phyloP scores from a whole-genome alignment of 2,888 invertebrate species.

The Caenorhabditis imperialis region DNA sequence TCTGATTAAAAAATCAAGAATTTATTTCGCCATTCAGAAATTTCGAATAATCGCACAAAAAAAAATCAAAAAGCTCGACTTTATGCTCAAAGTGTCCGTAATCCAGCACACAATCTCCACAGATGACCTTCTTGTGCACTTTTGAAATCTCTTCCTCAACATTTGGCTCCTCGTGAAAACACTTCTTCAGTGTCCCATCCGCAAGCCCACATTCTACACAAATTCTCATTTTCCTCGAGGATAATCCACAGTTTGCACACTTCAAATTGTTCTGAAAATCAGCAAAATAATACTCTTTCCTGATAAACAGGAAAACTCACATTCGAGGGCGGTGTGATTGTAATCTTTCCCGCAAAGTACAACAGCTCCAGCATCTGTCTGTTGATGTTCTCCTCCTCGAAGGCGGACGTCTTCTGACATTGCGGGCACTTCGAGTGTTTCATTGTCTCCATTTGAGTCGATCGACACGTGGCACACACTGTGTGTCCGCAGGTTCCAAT shows the following conservation, averaged over 20 bases:
- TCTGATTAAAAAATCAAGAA: slow-evolving; percentile 12
- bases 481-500: slow-evolving; percentile 41
- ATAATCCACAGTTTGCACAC: too few species aligned
- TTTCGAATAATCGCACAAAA: background rate
- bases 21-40: slow-evolving; percentile 6
- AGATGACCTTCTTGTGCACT: slow-evolving; percentile 5
- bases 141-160: background rate
- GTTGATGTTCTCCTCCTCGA: slow-evolving; percentile 14
- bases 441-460: slow-evolving; percentile 21
- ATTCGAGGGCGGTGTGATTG: background rate
- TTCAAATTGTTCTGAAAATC: too few species aligned
- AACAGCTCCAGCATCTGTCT: slow-evolving; percentile 17
- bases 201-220: too few species aligned
- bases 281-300: slow-evolving; percentile 4
- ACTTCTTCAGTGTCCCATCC: too few species aligned
- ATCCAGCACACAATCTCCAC: slow-evolving; percentile 35
- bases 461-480: slow-evolving; percentile 16
- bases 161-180: background rate
- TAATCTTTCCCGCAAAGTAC: background rate
- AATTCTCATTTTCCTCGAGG: too few species aligned
- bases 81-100: slow-evolving; percentile 14
- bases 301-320: background rate
- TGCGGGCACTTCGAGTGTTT: slow-evolving; percentile 4
- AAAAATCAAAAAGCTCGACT: slow-evolving; percentile 2
- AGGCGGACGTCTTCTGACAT: slow-evolving; percentile 20